Evolutionary conservation across 2,797 vertebrate genomes (phyloP).

Genomic region (Meriones psammophilus): DNA sequence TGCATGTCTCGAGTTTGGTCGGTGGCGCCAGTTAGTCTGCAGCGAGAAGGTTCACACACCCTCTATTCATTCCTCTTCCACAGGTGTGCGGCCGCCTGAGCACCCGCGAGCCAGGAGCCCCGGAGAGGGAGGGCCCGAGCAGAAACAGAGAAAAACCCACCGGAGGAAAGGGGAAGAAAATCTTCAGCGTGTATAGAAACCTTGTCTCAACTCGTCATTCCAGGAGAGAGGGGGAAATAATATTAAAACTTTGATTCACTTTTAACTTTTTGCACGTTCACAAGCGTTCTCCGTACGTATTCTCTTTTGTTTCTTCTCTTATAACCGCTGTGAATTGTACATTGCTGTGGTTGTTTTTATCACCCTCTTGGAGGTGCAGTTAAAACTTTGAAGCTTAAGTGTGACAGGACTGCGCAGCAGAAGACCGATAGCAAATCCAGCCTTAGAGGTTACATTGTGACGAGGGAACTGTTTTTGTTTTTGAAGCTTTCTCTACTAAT

Average conservation of each 20-base stretch:
- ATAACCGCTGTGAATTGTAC: slow-evolving; percentile 86
- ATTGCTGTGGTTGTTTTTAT: slow-evolving; percentile 74
- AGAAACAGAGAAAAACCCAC: slow-evolving; percentile 78
- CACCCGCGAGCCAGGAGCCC: slow-evolving; percentile 90
- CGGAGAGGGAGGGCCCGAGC: slow-evolving; percentile 91
- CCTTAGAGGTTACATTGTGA: slow-evolving; percentile 88
- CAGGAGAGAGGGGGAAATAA: slow-evolving; percentile 72
- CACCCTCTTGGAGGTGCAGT: slow-evolving; percentile 79
- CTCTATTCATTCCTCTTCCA: slow-evolving; percentile 98
- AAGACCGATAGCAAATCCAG: slow-evolving; percentile 83
- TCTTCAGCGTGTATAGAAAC: slow-evolving; percentile 81
- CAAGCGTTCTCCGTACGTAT: slow-evolving; percentile 83
- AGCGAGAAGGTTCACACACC: slow-evolving; percentile 94
- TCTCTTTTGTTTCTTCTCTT: slow-evolving; percentile 84
- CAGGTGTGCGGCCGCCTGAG: slow-evolving; percentile 97
- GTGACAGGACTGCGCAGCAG: slow-evolving; percentile 85
- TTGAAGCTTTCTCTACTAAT: slow-evolving; percentile 96
- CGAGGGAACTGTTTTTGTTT: slow-evolving; percentile 90
- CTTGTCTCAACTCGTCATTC: slow-evolving; percentile 85
- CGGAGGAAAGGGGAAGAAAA: slow-evolving; percentile 82
- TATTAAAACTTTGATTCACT: slow-evolving; percentile 82
- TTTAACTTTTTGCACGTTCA: slow-evolving; percentile 86
- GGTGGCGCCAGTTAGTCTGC: slow-evolving; percentile 98
- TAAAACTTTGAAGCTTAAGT: slow-evolving; percentile 84
- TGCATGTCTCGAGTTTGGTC: slow-evolving; percentile 97